Conservation (phyloP, 1,140 invertebrate species). For the Aphaenogaster floridana region DNA sequence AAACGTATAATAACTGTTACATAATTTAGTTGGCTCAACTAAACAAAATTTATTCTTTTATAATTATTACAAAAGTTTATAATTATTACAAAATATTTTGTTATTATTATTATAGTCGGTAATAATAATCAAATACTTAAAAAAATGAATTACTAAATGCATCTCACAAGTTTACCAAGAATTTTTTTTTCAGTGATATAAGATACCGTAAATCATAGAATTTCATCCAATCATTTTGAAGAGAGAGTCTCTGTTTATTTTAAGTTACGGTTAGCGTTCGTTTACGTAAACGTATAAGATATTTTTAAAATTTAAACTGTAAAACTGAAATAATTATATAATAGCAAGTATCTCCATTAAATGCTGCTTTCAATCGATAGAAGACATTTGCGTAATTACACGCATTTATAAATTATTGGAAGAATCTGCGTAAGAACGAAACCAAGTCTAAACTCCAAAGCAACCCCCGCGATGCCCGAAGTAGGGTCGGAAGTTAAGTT, state of each 20-base stretch:
- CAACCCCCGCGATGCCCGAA: conserved; percentile 67
- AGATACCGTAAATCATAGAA: not conserved
- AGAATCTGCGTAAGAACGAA: conserved; percentile 65
- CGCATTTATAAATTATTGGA: conserved; percentile 49
- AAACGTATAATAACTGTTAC: too few species aligned
- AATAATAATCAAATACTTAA: too few species aligned
- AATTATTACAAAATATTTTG: too few species aligned
- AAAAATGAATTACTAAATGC: too few species aligned
- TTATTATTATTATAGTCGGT: too few species aligned
- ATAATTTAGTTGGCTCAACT: too few species aligned
- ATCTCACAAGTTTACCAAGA: too few species aligned
- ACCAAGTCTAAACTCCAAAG: conserved; percentile 41
- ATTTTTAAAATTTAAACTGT: not conserved
- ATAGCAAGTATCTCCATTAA: not conserved
- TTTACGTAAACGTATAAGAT: not conserved
- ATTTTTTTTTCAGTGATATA: too few species aligned
- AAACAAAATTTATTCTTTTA: too few species aligned
- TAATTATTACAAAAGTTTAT: too few species aligned
- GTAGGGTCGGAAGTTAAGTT: conserved; percentile 69
- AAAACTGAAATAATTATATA: not conserved
- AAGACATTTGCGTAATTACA: conserved; percentile 45
- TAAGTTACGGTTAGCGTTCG: not conserved
- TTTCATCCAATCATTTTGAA: not conserved
- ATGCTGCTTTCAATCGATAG: conserved; percentile 13
- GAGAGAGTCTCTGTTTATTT: not conserved